Evolutionary conservation across 2,888 invertebrate species (phyloP), one percentile per base, ranked within the genome.

Genomic region (Erebia epiphron): DNA sequence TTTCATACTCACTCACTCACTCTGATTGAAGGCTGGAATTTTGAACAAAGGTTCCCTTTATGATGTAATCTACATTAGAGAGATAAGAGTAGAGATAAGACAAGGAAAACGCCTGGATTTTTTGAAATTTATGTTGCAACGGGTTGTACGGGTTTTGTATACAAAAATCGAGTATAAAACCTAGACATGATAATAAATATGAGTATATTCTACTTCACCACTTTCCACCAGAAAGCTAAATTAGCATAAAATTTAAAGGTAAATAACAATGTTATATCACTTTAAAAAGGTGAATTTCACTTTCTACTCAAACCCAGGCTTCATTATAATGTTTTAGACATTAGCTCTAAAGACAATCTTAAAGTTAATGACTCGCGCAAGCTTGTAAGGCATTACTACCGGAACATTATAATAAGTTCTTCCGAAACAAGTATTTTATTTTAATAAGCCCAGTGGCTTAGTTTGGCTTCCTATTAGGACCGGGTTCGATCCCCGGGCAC

Each of bases 261-360:
- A 41, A 64, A 64, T 41, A 64, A 64, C 35, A 50, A 8, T 41
- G 64, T 64, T 64, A 62, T 62, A 62, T 62, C 62, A 62, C 49
- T 62, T 49, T 49, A 54, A 52, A 54, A 57, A 66, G 56, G 56
- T 13, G 54, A 56, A 58, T 63, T 71, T 68, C 71, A 71, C 71
- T 71, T 71, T 71, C 68, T 64, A 57, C 54, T 68, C 52, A 68
- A 71, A 64, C 57, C 50, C 52, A 57, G 41, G 11, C 16, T 52
- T 60, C 11, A 68, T 71, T 71, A 64, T 54, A 68, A 71, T 68
- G 64, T 46, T 71, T 68, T 64, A 63, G 62, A 71, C 67, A 71
- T 71, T 67, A 67, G 56, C 67, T 67, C 64, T 46, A 54, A 43
- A 49, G 49, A 21, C 21, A 21, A 14, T 21, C 57, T 71, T 60